A percentile compares a stretch with the other conserved stretches of the same genome.
These are phyloP conservation scores for Drosophila testacea DNA, from an alignment of 2,888 invertebrate species.

Conservation along the genomic window DNA sequence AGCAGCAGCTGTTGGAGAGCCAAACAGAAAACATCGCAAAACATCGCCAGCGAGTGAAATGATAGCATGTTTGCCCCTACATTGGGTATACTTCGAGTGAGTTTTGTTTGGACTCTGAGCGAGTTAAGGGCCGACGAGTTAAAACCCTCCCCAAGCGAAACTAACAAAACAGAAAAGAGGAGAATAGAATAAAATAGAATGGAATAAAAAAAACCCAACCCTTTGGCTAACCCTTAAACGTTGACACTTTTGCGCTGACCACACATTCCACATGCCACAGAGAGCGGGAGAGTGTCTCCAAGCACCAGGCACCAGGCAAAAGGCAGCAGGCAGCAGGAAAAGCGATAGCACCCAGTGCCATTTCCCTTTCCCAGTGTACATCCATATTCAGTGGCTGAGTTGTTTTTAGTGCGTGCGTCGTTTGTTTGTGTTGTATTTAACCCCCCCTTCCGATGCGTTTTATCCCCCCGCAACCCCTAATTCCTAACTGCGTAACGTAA, in stretches of 20 bases:
- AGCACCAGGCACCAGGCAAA: not conserved
- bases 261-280: conserved; percentile 57
- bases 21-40: conserved; percentile 54
- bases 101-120: conserved; percentile 12
- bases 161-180: not conserved
- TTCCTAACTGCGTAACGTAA: conserved; percentile 39
- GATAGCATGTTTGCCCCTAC: conserved; percentile 43
- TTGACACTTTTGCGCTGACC: conserved; percentile 74
- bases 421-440: conserved; percentile 51
- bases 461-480: conserved; percentile 35
- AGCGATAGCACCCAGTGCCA: conserved; percentile 18
- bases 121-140: not conserved
- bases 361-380: conserved; percentile 13
- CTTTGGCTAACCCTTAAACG: conserved; percentile 73
- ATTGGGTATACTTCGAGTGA: conserved; percentile 21
- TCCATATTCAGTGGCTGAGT: conserved; percentile 35
- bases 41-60: conserved; percentile 74
- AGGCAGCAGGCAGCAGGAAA: not conserved
- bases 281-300: conserved; percentile 32
- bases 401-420: conserved; percentile 60
- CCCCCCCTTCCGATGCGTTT: conserved; percentile 1
- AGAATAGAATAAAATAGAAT: conserved; percentile 1
- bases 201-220: conserved; percentile 58
- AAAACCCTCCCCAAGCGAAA: conserved; percentile 29
- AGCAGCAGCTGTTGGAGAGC: conserved; percentile 40